Conservation (phyloP, 2,797 vertebrate genomes). For the Bradypodion ventrale region DNA sequence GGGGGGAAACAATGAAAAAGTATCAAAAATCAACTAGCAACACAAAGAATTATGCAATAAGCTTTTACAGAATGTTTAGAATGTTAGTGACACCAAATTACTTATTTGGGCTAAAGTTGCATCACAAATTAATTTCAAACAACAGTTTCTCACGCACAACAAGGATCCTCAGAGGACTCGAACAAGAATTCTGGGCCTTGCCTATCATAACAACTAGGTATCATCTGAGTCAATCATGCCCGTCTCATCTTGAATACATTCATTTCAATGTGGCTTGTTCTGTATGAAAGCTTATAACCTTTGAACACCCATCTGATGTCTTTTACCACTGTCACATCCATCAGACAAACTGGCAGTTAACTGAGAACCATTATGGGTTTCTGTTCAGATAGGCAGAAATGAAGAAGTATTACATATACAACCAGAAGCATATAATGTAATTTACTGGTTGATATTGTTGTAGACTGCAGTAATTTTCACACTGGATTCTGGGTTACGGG, state of each 20-base stretch:
- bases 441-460: neutral
- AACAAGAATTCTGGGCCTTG: no score
- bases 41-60: no score
- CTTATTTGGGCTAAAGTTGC: no score
- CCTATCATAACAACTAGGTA: neutral
- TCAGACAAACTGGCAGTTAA: neutral
- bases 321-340: neutral
- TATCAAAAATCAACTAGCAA: no score
- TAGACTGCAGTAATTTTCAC: neutral
- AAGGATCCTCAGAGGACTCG: no score
- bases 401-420: neutral
- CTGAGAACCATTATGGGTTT: neutral
- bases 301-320: neutral
- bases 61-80: no score
- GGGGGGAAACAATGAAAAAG: no score
- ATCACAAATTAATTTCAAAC: no score
- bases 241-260: neutral
- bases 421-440: fast-evolving
- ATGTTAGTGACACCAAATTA: no score
- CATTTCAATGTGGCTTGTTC: no score
- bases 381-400: neutral
- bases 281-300: neutral
- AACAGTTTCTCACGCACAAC: no score
- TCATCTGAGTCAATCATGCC: neutral
- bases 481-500: neutral